A percentile compares a stretch with the other conserved stretches of the same genome.
Conservation (phyloP, 2,113 vertebrate genomes). For the Onychostruthus taczanowskii region DNA sequence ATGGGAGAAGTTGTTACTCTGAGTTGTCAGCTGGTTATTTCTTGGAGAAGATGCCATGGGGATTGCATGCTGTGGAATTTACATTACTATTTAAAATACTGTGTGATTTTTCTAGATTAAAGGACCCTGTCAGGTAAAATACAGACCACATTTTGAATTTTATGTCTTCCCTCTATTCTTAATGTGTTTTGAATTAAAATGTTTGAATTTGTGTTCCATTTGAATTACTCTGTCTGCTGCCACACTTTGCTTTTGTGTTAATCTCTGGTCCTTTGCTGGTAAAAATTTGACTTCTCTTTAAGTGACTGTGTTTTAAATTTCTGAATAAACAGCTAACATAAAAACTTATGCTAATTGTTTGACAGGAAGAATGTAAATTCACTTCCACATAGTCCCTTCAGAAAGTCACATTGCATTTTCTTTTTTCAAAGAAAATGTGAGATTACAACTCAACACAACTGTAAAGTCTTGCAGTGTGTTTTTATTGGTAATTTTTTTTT, state of each 20-base stretch:
- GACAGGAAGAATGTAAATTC: neutral
- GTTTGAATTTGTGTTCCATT: neutral
- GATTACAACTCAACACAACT: neutral
- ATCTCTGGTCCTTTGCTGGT: neutral
- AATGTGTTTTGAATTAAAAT: neutral
- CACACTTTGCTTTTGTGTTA: neutral
- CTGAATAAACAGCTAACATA: neutral
- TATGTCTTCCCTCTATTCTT: neutral
- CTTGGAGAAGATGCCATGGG: neutral
- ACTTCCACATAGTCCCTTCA: neutral
- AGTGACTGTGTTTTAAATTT: neutral
- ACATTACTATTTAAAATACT: neutral
- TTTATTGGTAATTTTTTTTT: neutral
- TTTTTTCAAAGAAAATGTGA: neutral
- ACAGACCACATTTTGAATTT: neutral
- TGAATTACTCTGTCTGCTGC: neutral
- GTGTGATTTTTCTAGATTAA: neutral
- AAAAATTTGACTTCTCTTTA: neutral
- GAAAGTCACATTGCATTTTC: neutral
- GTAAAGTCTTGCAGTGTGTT: neutral
- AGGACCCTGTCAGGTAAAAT: neutral
- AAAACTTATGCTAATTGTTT: neutral
- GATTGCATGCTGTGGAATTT: neutral
- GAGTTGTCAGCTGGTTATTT: neutral
- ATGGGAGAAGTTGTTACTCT: neutral